phyloP scores from a whole-genome alignment of 2,113 vertebrate genomes.

The Castor canadensis region DNA sequence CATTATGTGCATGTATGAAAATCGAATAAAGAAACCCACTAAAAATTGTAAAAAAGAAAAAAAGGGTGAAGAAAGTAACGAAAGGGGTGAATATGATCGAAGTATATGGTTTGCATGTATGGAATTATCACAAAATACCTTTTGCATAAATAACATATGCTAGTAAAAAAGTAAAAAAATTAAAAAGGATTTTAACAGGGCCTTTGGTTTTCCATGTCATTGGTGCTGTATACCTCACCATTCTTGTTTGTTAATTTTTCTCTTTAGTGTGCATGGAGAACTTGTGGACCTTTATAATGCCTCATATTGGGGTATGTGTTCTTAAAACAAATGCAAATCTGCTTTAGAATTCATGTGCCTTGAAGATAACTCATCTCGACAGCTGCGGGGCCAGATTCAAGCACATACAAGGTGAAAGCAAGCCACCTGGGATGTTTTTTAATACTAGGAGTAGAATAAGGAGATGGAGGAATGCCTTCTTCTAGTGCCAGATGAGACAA shows the following conservation, averaged over 20 bases:
- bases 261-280: slow-evolving; percentile 39
- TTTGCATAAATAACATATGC: too few species aligned
- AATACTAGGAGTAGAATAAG: slow-evolving; percentile 6
- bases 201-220: slow-evolving; percentile 43
- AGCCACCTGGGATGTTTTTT: slow-evolving; percentile 28
- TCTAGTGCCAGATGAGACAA: slow-evolving; percentile 63
- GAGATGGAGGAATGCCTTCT: neutral
- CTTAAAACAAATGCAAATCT: slow-evolving; percentile 66
- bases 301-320: slow-evolving; percentile 28
- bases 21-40: too few species aligned
- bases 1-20: too few species aligned
- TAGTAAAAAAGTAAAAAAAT: too few species aligned
- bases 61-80: too few species aligned
- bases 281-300: neutral
- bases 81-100: too few species aligned
- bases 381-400: slow-evolving; percentile 41
- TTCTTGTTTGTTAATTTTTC: slow-evolving; percentile 61
- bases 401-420: slow-evolving; percentile 6
- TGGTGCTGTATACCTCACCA: neutral
- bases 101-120: too few species aligned
- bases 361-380: slow-evolving; percentile 19
- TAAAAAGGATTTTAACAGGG: slow-evolving; percentile 38
- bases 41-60: too few species aligned
- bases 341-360: slow-evolving; percentile 61
- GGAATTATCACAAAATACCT: too few species aligned